Conservation (phyloP, 2,888 invertebrate genomes). For the Trichopria drosophilae region DNA sequence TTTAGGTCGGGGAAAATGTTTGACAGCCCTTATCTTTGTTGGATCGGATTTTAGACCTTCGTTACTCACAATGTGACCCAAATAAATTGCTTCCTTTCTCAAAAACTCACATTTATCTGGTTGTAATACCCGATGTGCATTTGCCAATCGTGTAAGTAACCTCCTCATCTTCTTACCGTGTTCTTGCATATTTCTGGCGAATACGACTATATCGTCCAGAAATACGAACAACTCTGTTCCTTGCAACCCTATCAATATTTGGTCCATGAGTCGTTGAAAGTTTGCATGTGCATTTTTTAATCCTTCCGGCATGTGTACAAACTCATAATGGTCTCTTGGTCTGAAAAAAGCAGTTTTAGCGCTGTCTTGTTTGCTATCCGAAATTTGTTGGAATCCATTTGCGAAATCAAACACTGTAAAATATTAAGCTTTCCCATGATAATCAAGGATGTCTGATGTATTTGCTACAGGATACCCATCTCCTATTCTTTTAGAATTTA, state of each 20-base stretch:
- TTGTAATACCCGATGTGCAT: background rate
- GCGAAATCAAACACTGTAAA: too few relatives aligned
- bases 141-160: background rate
- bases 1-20: background rate
- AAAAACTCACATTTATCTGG: too few relatives aligned
- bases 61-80: background rate
- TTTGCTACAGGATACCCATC: too few relatives aligned
- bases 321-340: too few relatives aligned
- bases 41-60: background rate
- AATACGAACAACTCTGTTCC: slow-evolving; percentile 45
- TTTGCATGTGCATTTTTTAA: too few relatives aligned
- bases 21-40: background rate
- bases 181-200: slow-evolving; percentile 22
- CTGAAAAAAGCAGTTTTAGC: too few relatives aligned
- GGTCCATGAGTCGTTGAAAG: slow-evolving; percentile 45
- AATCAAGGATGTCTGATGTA: too few relatives aligned
- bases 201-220: slow-evolving; percentile 47
- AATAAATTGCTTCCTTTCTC: background rate
- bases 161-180: background rate
- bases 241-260: slow-evolving; percentile 38
- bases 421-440: too few relatives aligned
- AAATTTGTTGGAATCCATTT: too few relatives aligned
- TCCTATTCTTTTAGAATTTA: too few relatives aligned
- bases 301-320: too few relatives aligned
- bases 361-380: too few relatives aligned